phyloP scores from a whole-genome alignment of 1,140 invertebrate species.

The Ceratosolen fusciceps region DNA sequence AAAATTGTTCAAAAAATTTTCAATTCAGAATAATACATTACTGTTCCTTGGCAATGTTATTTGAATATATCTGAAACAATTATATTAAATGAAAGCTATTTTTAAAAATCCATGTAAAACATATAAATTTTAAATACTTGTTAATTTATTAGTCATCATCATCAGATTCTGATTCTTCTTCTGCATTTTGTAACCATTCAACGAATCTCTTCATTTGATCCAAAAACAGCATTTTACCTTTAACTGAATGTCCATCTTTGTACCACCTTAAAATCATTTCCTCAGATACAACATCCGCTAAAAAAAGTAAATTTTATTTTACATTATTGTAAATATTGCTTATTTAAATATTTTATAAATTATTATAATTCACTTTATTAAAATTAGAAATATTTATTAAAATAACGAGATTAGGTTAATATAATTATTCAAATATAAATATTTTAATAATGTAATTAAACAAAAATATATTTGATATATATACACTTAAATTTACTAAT shows the following conservation, averaged over 20 bases:
- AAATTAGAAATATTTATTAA: too few relatives aligned
- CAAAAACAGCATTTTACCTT: conserved; percentile 96
- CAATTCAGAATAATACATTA: conserved; percentile 59
- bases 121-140: conserved; percentile 46
- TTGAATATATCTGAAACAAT: conserved; percentile 59
- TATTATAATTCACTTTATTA: too few relatives aligned
- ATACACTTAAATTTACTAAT: too few relatives aligned
- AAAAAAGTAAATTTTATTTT: conserved; percentile 55
- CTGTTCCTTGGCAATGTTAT: conserved; percentile 64
- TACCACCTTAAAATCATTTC: conserved; percentile 95
- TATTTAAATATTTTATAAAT: too few relatives aligned
- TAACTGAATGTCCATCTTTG: conserved; percentile 90
- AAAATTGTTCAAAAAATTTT: conserved; percentile 48
- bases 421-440: too few relatives aligned
- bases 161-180: conserved; percentile 83
- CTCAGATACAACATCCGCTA: conserved; percentile 90
- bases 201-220: conserved; percentile 98
- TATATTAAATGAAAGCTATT: conserved; percentile 1
- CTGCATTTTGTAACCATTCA: conserved; percentile 96
- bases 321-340: too few relatives aligned
- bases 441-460: too few relatives aligned
- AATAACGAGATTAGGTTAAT: too few relatives aligned
- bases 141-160: conserved; percentile 65
- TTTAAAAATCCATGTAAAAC: conserved; percentile 15
- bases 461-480: too few relatives aligned